phyloP scores from a whole-genome alignment of 2,797 vertebrate genomes.

The Loriculus beryllinus region DNA sequence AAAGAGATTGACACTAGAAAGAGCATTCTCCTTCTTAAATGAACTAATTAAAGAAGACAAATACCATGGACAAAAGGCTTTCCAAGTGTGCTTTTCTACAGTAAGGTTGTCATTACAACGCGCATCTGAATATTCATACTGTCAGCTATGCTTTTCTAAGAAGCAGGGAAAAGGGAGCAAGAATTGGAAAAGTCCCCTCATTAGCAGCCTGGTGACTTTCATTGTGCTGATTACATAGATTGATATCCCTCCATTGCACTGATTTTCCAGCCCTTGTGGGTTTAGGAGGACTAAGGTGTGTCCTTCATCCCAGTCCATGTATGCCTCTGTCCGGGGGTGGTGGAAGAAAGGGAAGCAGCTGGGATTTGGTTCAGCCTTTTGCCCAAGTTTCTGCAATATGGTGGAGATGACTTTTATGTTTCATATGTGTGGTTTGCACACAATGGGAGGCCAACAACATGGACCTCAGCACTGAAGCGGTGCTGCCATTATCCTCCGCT shows the following conservation, averaged over 20 bases:
- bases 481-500: not conserved
- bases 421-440: fast-evolving
- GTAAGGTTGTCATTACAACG: not conserved
- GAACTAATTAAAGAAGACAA: not conserved
- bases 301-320: not conserved
- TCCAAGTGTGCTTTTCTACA: not conserved
- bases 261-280: not conserved
- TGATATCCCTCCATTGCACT: not conserved
- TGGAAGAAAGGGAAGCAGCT: not conserved
- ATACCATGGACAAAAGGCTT: not conserved
- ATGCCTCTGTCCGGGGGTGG: not conserved
- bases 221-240: not conserved
- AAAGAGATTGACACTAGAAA: not conserved
- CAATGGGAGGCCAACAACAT: fast-evolving
- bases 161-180: not conserved
- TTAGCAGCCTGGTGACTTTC: not conserved
- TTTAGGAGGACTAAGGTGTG: not conserved
- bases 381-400: fast-evolving
- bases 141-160: not conserved
- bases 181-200: not conserved
- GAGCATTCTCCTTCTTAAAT: not conserved
- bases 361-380: not conserved
- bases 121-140: not conserved
- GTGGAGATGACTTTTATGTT: not conserved
- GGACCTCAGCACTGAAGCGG: not conserved